Evolutionary conservation across 2,113 vertebrate genomes (phyloP).

Genomic region (Mustela lutreola): DNA sequence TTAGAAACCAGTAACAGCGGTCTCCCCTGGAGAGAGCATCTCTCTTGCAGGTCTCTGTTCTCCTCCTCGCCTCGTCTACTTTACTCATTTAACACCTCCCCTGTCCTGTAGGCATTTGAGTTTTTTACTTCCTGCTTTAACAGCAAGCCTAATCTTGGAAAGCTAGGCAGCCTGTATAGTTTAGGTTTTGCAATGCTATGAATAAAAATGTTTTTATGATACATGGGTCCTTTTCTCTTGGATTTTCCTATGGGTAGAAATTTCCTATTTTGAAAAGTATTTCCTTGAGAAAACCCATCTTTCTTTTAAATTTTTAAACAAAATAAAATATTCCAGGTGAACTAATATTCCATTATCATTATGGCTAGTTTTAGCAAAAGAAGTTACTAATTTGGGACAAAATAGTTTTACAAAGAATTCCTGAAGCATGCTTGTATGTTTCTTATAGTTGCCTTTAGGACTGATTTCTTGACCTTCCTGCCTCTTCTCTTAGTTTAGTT

Average conservation of each 20-base stretch:
- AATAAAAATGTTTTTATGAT: neutral
- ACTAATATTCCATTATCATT: slow-evolving; percentile 29
- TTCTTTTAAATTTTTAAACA: slow-evolving; percentile 14
- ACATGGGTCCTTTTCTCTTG: neutral
- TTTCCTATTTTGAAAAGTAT: slow-evolving; percentile 58
- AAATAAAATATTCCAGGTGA: slow-evolving; percentile 25
- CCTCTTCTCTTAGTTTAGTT: neutral
- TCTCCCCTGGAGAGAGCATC: neutral
- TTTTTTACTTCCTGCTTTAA: neutral
- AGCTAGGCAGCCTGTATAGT: neutral
- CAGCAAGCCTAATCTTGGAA: neutral
- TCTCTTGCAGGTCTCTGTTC: neutral
- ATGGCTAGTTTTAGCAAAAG: slow-evolving; percentile 5
- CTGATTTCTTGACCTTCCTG: slow-evolving; percentile 18
- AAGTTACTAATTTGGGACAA: neutral
- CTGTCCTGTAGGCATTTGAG: neutral
- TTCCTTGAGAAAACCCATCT: neutral
- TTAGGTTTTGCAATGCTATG: neutral
- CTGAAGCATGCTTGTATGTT: neutral
- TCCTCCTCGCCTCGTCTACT: neutral
- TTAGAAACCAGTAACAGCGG: neutral
- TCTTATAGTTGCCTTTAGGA: neutral
- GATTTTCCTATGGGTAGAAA: neutral
- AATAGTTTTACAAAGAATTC: neutral
- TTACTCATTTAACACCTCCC: neutral